phyloP scores from a whole-genome alignment of 2,113 vertebrate genomes.

The Marcusenius ussheri region DNA sequence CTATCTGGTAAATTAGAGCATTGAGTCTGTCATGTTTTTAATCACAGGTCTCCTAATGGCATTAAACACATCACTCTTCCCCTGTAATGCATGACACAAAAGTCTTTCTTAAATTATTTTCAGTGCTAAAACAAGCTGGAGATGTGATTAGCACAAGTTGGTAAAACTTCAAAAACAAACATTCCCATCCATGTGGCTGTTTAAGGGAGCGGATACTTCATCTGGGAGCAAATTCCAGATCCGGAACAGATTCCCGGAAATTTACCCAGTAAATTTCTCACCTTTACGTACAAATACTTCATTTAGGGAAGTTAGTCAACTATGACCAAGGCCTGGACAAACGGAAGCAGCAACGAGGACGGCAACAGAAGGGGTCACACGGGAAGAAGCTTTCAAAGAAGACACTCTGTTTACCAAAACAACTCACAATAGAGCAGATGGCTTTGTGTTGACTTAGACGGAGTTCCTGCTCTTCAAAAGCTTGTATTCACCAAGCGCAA shows the following conservation, averaged over 20 bases:
- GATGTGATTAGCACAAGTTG: not conserved
- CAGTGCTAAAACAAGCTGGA: not conserved
- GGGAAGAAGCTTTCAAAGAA: not conserved
- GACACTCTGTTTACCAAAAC: not conserved
- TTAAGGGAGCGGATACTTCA: not conserved
- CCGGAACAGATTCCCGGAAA: not conserved
- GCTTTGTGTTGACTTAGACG: not conserved
- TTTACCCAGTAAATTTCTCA: not conserved
- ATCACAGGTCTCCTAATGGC: not conserved
- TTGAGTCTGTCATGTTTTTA: not conserved
- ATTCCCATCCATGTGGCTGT: not conserved
- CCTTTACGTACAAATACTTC: not conserved
- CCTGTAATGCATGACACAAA: not conserved
- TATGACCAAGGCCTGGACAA: not conserved
- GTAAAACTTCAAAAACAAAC: not conserved
- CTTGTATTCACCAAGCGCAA: not conserved
- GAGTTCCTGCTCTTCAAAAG: not conserved
- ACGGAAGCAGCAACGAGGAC: not conserved
- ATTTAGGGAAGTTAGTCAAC: not conserved
- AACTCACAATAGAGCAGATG: not conserved
- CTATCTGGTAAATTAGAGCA: not conserved
- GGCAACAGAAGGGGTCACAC: not conserved
- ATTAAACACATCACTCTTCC: not conserved
- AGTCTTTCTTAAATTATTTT: not conserved
- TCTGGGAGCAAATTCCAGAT: not conserved